Evolutionary conservation across 2,888 invertebrate genomes (phyloP).

Genomic region (Drosophila meridiana): DNA sequence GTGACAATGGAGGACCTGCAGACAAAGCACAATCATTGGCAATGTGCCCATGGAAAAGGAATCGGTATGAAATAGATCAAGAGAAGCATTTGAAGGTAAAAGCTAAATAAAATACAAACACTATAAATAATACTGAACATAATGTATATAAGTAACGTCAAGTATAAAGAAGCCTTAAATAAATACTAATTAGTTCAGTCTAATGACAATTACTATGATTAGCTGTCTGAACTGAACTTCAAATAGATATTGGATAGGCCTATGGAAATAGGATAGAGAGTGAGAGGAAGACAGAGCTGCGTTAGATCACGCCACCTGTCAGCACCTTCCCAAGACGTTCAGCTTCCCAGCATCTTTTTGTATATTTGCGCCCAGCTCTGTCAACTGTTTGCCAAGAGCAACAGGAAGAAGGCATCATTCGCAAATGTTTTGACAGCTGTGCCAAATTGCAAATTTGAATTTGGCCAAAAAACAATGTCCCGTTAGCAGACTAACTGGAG

Average conservation of each 20-base stretch:
- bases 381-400: slow-evolving; percentile 35
- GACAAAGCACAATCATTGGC: background rate
- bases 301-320: slow-evolving; percentile 32
- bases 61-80: background rate
- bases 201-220: background rate
- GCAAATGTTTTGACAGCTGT: slow-evolving; percentile 45
- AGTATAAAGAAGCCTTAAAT: background rate
- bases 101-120: background rate
- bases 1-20: background rate
- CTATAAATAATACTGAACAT: background rate
- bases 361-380: background rate
- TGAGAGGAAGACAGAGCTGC: background rate
- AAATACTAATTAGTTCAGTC: background rate
- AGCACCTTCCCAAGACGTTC: slow-evolving; percentile 3
- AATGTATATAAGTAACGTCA: too few species aligned
- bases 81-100: background rate
- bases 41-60: background rate
- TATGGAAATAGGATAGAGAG: background rate
- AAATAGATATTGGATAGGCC: slow-evolving; percentile 2
- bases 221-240: background rate
- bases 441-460: slow-evolving; percentile 26
- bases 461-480: slow-evolving; percentile 25
- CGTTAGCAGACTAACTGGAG: slow-evolving; percentile 20
- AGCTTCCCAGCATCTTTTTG: slow-evolving; percentile 13
- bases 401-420: slow-evolving; percentile 14